Evolutionary conservation across 2,888 invertebrate genomes (phyloP), one percentile per base, ranked within the genome.

Genomic region (Parnassius orleans): DNA sequence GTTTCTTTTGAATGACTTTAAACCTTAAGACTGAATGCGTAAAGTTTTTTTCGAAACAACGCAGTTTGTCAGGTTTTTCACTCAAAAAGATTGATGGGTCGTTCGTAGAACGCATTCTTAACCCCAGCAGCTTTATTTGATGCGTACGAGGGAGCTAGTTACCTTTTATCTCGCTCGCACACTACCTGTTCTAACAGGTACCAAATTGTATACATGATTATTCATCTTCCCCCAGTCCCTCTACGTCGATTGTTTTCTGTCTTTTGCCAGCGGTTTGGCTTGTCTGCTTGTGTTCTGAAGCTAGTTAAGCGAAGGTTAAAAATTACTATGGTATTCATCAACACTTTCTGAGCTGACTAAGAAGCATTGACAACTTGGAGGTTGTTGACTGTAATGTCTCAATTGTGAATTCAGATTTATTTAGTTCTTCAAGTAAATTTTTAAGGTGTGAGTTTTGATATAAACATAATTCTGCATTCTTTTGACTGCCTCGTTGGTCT

Each of bases 101-200:
- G 61, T 67, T 67, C 64, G 66, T 69, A 63, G 67, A 64, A 67
- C 63, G 64, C 61, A 52, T 60, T 64, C 53, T 62, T 59, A 55
- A 62, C 60, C 65, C 58, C 58, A 58, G 51, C 53, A 54, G 50
- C 57, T 10, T 51, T 55, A 53, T 57, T 62, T 57, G 44, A 52
- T 15, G 47, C 57, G 69, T 64, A 66, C 63, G 69, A 70, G 67
- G n/a, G 69, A 60, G 68, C 19, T 56, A 67, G 59, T 57, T 43
- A 14, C 42, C 44, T 42, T 53, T 52, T 59, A 10, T 78, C 78
- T 70, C 72, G 59, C 10, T 77, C 70, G 60, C 69, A 50, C 66
- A 55, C 56, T 81, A 81, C 81, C 81, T 81, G 81, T 75, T 72
- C 73, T 69, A 72, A 72, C 69, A 72, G 73, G 73, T 70, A 77